phyloP scores from a whole-genome alignment of 2,113 vertebrate species.

The Gambusia affinis region DNA sequence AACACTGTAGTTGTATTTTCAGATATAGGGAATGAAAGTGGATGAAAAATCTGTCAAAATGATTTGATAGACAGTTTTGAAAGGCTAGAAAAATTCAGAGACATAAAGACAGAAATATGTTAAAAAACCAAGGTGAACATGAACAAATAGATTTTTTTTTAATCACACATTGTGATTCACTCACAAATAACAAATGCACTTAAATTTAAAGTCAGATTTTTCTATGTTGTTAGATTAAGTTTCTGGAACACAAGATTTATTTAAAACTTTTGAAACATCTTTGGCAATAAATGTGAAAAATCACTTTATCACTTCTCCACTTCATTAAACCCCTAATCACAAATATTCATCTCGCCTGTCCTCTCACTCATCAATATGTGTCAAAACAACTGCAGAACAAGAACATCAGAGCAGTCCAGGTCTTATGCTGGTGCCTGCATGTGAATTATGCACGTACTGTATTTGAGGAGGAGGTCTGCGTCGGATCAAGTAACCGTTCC shows the following conservation, averaged over 20 bases:
- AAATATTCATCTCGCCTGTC: constrained; percentile 20
- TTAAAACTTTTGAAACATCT: neutral
- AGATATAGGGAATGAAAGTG: too few species aligned
- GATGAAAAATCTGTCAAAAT: too few species aligned
- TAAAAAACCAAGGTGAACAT: too few species aligned
- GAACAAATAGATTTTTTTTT: too few species aligned
- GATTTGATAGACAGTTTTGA: too few species aligned
- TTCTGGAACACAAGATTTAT: neutral
- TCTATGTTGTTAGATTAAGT: neutral
- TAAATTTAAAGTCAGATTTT: neutral
- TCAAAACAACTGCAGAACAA: constrained; percentile 50
- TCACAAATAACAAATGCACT: neutral
- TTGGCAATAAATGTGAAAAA: neutral
- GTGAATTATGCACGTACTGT: constrained; percentile 39
- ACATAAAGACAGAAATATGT: too few species aligned
- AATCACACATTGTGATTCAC: neutral
- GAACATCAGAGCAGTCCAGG: constrained; percentile 37
- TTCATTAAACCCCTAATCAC: neutral
- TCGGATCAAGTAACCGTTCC: constrained; percentile 55
- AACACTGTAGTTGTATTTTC: too few species aligned
- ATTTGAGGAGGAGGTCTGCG: constrained; percentile 39
- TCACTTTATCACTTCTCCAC: constrained; percentile 9
- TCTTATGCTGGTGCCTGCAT: constrained; percentile 9
- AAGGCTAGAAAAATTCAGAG: too few species aligned
- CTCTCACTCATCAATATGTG: constrained; percentile 38